Evolutionary conservation across 2,797 vertebrate species (phyloP), one percentile per base, ranked within the genome.

Genomic region (Chiloscyllium punctatum): DNA sequence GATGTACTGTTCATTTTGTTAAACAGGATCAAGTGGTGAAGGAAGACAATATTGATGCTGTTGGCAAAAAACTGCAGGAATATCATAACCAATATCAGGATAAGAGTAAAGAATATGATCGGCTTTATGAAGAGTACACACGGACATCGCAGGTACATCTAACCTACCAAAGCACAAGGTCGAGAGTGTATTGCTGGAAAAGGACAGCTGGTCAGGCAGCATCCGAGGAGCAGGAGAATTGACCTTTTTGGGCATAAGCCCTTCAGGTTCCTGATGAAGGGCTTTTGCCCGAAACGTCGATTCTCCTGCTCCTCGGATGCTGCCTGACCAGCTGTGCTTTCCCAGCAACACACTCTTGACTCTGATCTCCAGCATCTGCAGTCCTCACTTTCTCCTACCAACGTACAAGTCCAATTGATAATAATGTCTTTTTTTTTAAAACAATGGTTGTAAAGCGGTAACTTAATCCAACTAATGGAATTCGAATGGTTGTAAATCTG

Each of bases 1-100:
- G 33, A 88, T 57, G 25, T 91, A 33, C 23, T 72, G 92, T 25
- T 57, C 25, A 95, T 16, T 95, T 74, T 95, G 48, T 95, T 72
- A 62, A 96, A 94, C 96, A 99, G 99, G 99, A 99, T 97, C 99
- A 99, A 96, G 97, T 99, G 97, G 98, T 99, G 94, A 99, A 99
- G 98, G 99, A 99, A 98, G 99, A 99, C 96, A 99, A 98, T 96
- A 98, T 99, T 74, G 99, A 99, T 86, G 99, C 98, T 16, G 99
- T 99, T 53, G 99, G 99, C 94, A 99, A 99, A 97, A 99, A 99
- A 96, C 98, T 99, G 96, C 99, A 99, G 97, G 99, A 99, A 96
- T 99, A 98, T 96, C 98, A 99, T 96, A 98, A 97, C 96, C 98
- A 99, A 96, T 99, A 98, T 97, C 99, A 99, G 97, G 99, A 99